phyloP scores from a whole-genome alignment of 1,140 invertebrate genomes.

The Physella acuta region DNA sequence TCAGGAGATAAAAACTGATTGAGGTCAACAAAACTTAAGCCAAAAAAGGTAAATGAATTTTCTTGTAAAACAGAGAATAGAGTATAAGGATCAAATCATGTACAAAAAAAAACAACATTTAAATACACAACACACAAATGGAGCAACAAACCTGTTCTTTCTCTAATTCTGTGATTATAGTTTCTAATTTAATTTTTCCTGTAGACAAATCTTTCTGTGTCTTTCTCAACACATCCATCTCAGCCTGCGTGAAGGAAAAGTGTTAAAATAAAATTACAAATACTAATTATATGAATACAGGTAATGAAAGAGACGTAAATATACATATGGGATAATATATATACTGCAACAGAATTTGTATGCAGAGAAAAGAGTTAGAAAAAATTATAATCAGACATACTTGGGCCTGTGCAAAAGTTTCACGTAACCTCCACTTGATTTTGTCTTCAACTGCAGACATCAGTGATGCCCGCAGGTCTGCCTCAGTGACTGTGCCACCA shows the following conservation, averaged over 20 bases:
- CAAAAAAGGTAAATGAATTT: too few species aligned
- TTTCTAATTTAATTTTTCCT: constrained; percentile 81
- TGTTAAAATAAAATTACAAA: background rate
- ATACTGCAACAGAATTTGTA: too few species aligned
- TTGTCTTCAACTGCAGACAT: constrained; percentile 94
- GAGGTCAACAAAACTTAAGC: too few species aligned
- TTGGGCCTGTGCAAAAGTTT: constrained; percentile 81
- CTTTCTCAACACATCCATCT: constrained; percentile 84
- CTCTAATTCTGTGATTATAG: constrained; percentile 78
- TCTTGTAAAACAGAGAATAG: too few species aligned
- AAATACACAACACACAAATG: too few species aligned
- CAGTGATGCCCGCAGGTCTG: constrained; percentile 90
- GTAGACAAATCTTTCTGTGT: constrained; percentile 85
- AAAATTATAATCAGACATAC: constrained; percentile 32
- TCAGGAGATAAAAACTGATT: too few species aligned
- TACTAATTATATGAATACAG: too few species aligned
- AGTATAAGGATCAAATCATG: too few species aligned
- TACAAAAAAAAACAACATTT: too few species aligned
- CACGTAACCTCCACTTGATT: constrained; percentile 79
- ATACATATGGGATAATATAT: too few species aligned
- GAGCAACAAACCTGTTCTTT: constrained; percentile 80
- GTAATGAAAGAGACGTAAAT: too few species aligned
- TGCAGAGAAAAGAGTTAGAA: too few species aligned
- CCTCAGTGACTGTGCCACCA: constrained; percentile 73
- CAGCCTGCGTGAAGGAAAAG: constrained; percentile 68